Evolutionary conservation across 2,888 invertebrate genomes (phyloP).

Genomic region (Diadegma fenestrale): DNA sequence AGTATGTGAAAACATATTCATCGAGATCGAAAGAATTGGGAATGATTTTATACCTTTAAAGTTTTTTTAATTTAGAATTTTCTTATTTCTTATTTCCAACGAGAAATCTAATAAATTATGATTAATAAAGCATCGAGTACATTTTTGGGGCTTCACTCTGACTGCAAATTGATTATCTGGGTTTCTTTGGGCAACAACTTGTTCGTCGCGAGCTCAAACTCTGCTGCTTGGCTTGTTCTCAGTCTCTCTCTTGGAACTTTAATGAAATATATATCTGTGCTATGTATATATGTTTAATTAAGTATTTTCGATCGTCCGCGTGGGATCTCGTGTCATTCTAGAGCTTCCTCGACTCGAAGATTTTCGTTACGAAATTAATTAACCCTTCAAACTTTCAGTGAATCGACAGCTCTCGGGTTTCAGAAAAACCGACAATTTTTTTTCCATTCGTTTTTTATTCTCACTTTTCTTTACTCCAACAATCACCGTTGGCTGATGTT

Average conservation of each 20-base stretch:
- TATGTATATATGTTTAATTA: conserved; percentile 4
- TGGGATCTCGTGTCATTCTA: background rate
- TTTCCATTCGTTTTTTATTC: background rate
- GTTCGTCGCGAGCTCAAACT: background rate
- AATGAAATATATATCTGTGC: background rate
- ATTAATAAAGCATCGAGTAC: background rate
- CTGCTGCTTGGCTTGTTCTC: background rate
- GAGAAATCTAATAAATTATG: background rate
- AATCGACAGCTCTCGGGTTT: background rate
- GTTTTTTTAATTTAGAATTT: background rate
- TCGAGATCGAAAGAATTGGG: background rate
- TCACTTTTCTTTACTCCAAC: background rate
- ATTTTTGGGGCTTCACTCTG: background rate
- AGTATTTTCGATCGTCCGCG: background rate
- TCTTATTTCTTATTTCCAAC: background rate
- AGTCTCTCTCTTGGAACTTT: background rate
- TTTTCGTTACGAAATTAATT: conserved; percentile 11
- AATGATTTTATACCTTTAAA: background rate
- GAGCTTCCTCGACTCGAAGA: background rate
- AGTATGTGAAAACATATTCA: background rate
- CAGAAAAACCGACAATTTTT: background rate
- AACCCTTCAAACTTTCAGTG: background rate
- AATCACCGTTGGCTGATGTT: background rate
- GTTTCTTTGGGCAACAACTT: background rate
- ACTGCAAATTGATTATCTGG: background rate